Conservation (phyloP, 2,113 vertebrate species). For the rat (Rattus norvegicus) region GRCr8 NC_086019.1:36493001-36493500, state of each 20-base stretch:
- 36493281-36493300: not conserved
- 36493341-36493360: rapidly evolving
- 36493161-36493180: too few species aligned
- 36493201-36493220: not conserved
- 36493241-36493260: too few species aligned
- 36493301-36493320: not conserved
- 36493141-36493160: not conserved
- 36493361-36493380: not conserved
- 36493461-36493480: not conserved
- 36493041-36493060: too few species aligned
- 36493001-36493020: not conserved
- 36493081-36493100: not conserved
- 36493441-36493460: not conserved
- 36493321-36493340: not conserved
- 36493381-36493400: not conserved
- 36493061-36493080: not conserved
- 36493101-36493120: not conserved
- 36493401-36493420: rapidly evolving
- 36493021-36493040: not conserved
- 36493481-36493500: not conserved
- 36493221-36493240: not conserved
- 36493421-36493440: not conserved
- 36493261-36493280: not conserved
- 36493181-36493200: not conserved
- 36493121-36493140: not conserved